Evolutionary conservation across 2,113 vertebrate genomes (phyloP), one percentile per base, ranked within the genome.

Genomic region (Amblyopsis rosae): DNA sequence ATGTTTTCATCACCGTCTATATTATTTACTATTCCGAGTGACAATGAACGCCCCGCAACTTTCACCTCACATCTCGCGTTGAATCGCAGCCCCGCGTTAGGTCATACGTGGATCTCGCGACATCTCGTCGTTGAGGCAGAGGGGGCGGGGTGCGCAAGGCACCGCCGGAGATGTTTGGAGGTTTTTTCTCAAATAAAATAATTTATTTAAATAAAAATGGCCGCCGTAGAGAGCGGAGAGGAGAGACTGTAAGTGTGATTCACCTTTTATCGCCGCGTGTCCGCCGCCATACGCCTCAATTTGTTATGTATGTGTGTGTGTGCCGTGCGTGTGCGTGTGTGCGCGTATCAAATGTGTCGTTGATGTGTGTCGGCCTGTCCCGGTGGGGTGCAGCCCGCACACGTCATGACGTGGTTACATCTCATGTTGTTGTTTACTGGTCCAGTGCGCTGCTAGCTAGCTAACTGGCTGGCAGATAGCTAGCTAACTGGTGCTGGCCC

Each of bases 171-270:
- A 92, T 93, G 91, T 94, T 93, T 90, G 82, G 89, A 82, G 86
- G 84, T 89, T 88, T 91, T 83, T 91, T 91, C 87, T 77, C 65
- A 90, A 88, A 89, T 90, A 84, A 87, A 91, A 91, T 93, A 93
- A 94, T 94, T 93, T 92, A 94, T 94, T 93, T 94, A 91, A 94
- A 93, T 93, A 93, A 92, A 94, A 93, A 94, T 94, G 93, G 92
- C 93, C 91, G 93, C 93, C 92, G 92, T 91, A 89, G 92, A 93
- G 89, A 92, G 92, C 90, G 92, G 89, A 92, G 92, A 92, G 88
- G 89, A 93, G 85, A 90, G 87, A 91, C 88, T 92, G 93, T 94
- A 92, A 93, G 93, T 94, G 87, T 80, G 74, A 70, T 87, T 87
- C 73, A 86, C 83, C 81, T 46, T 77, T 71, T 74, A 85, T 82